Conservation (phyloP, 2,797 vertebrate species). For the Aplochiton taeniatus region DNA sequence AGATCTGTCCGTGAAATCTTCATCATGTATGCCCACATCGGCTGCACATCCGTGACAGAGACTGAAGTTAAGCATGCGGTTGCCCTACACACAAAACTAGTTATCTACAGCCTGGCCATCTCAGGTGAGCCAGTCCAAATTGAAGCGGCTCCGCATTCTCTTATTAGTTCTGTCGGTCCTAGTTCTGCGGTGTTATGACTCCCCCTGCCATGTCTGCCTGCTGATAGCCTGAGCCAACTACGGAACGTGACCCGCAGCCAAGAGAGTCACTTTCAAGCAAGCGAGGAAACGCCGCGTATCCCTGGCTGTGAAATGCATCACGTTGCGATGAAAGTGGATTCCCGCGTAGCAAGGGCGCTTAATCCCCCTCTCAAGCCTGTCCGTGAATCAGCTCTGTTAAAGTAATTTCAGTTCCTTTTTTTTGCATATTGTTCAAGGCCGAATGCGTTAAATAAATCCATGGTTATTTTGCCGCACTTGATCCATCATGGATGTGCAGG, state of each 20-base stretch:
- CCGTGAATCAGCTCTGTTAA: not conserved
- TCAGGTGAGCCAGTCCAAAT: too few relatives aligned
- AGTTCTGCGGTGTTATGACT: not conserved
- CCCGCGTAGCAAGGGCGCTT: conserved; percentile 35
- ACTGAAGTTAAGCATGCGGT: too few relatives aligned
- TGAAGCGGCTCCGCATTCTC: too few relatives aligned
- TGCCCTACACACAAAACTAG: too few relatives aligned
- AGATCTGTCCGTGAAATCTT: too few relatives aligned
- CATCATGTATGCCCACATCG: too few relatives aligned
- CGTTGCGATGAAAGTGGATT: conserved; percentile 27
- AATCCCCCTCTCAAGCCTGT: conserved; percentile 24
- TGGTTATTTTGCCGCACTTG: not conserved
- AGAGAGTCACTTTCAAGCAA: conserved; percentile 41
- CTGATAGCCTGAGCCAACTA: too few relatives aligned
- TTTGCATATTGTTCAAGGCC: not conserved
- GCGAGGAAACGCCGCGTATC: not conserved
- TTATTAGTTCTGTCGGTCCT: not conserved
- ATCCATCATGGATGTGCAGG: not conserved
- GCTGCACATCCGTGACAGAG: too few relatives aligned
- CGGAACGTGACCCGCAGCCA: conserved; percentile 36
- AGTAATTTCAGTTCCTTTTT: not conserved
- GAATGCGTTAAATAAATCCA: not conserved
- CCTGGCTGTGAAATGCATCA: conserved; percentile 14
- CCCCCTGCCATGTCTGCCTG: conserved; percentile 42
- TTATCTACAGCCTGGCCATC: too few relatives aligned